A percentile compares a stretch with the other conserved stretches of the same genome.
Evolutionary conservation across 1,140 invertebrate species (phyloP).

Genomic region (Diprion similis): DNA sequence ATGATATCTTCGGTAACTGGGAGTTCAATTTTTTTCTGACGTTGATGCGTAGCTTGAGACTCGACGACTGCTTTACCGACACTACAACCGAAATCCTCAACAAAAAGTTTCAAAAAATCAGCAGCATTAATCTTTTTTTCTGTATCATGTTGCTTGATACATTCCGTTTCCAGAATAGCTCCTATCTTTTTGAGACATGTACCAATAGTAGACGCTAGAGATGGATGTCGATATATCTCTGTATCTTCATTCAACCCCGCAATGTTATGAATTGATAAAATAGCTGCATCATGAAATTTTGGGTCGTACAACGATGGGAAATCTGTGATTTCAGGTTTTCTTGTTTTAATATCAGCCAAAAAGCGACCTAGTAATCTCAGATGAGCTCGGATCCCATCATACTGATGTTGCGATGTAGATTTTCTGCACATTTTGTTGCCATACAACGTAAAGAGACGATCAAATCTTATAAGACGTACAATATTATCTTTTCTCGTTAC

Average conservation of each 20-base stretch:
- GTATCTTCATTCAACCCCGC: conserved; percentile 20
- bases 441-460: conserved; percentile 23
- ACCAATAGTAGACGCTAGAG: conserved; percentile 16
- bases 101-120: conserved; percentile 25
- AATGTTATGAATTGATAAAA: conserved; percentile 21
- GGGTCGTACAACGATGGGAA: conserved; percentile 28
- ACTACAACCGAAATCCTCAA: conserved; percentile 16
- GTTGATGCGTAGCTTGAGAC: conserved; percentile 3
- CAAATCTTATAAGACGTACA: conserved; percentile 24
- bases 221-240: conserved; percentile 18
- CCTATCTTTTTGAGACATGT: conserved; percentile 26
- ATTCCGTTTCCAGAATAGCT: conserved; percentile 23
- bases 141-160: conserved; percentile 20
- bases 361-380: conserved; percentile 28
- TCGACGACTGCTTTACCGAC: conserved; percentile 28
- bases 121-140: conserved; percentile 22
- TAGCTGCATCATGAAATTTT: conserved; percentile 25
- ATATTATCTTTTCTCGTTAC: conserved; percentile 23
- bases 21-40: conserved; percentile 17
- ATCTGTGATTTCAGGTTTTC: conserved; percentile 23
- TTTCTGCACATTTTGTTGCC: conserved; percentile 27
- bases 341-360: conserved; percentile 47
- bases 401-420: conserved; percentile 21
- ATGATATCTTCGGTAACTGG: conserved; percentile 22
- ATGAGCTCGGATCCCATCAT: conserved; percentile 26